These are phyloP conservation scores for Sphaeramia orbicularis DNA, from an alignment of 2,797 vertebrate genomes.

Conservation along the genomic window DNA sequence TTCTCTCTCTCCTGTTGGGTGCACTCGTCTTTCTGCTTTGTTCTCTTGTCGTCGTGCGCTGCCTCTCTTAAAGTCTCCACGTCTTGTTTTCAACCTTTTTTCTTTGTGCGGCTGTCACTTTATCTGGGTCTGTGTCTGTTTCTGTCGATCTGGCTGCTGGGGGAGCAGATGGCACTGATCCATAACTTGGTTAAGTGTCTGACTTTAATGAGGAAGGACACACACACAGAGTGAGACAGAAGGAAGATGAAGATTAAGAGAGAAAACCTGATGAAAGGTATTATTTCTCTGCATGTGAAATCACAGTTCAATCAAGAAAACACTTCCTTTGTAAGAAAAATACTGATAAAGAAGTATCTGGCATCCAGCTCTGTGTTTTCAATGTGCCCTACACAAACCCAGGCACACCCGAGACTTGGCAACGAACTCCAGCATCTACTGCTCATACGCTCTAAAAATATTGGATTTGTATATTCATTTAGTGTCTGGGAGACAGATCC, in stretches of 20 bases:
- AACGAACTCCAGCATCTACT: background rate
- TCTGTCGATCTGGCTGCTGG: conserved; percentile 45
- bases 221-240: conserved; percentile 13
- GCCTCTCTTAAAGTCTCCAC: conserved; percentile 8
- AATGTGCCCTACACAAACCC: conserved; percentile 5
- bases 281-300: conserved; percentile 25
- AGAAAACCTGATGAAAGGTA: conserved; percentile 32
- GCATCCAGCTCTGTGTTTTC: conserved; percentile 11
- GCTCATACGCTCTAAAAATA: too few species aligned
- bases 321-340: conserved; percentile 22
- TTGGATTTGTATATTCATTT: too few species aligned
- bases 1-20: background rate
- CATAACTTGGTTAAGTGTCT: conserved; percentile 68
- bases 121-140: conserved; percentile 35
- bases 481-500: too few species aligned
- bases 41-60: background rate
- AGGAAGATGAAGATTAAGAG: conserved; percentile 38
- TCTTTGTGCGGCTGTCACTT: conserved; percentile 36
- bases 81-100: conserved; percentile 27
- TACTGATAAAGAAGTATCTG: conserved; percentile 21
- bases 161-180: conserved; percentile 73
- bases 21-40: conserved; percentile 15
- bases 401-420: conserved; percentile 31
- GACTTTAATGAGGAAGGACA: conserved; percentile 62
- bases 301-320: conserved; percentile 8